Base-by-base conservation (phyloP, 2,797 vertebrate species). In the Hapalemur alaotrensis region DNA sequence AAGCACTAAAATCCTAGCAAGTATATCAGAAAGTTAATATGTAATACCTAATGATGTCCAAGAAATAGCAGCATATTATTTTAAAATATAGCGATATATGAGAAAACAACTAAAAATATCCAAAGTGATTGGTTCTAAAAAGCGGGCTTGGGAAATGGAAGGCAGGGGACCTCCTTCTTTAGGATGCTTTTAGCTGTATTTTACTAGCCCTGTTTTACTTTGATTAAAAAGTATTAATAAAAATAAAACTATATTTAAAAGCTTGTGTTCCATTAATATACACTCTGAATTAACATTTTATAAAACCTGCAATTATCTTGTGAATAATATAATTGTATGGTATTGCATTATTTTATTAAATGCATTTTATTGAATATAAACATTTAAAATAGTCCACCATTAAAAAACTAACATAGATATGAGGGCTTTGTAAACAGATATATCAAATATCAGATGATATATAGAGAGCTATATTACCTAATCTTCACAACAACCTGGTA, bases 201-300 rank as follows among this genome's bases (percentile, higher is more conserved):
- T 95, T 93, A 48, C 63, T 61, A 79, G 23, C 59, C 87, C 41
- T 52, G 32, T 48, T 97, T 95, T 91, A 91, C 75, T 95, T 93
- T 70, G 61, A 92, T 95, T 92, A 82, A 92, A 92, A 97, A 38
- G 30, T 73, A 95, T 86, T 92, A 95, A 93, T 88, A 89, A 91
- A 96, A 94, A 92, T 91, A 54, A 91, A 97, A 43, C 23, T 88
- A 93, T 93, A 93, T 95, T 96, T 67, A 83, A 84, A 95, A 83
- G 78, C 35, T n/a, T 85, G 20, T 73, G 35, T 52, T 63, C 65
- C 63, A 67, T 84, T 95, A 95, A 95, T 83, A 73, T n/a, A 96
- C 50, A 92, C 38, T 87, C 11, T 85, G 43, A 96, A 96, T 85
- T 89, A 96, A 87, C 70, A 93, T 88, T 97, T 92, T 90, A 78